Percentiles rank a stretch among this genome's conserved stretches.
phyloP scores from a whole-genome alignment of 2,888 invertebrate genomes.

The Itoplectis maculator region DNA sequence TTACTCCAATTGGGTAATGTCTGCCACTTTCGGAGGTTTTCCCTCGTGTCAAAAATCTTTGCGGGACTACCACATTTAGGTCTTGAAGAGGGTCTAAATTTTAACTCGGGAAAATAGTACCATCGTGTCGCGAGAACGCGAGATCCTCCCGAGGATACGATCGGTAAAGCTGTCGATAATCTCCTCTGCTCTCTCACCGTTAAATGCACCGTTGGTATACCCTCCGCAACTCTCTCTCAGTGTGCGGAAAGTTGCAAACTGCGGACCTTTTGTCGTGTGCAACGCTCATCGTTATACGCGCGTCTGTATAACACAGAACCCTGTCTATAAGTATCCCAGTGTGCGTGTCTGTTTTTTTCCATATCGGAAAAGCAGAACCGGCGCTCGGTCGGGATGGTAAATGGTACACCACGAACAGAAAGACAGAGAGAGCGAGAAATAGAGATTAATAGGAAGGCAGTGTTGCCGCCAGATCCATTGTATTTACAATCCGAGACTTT shows the following conservation, averaged over 20 bases:
- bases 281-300: background rate
- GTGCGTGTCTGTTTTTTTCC: constrained; percentile 12
- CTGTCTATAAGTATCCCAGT: no score
- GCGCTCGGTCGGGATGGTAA: constrained; percentile 17
- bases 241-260: constrained; percentile 19
- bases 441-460: constrained; percentile 42
- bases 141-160: constrained; percentile 31
- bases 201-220: background rate
- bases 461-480: constrained; percentile 30
- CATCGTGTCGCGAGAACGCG: constrained; percentile 4
- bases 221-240: no score
- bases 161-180: constrained; percentile 53
- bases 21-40: no score
- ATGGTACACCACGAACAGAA: background rate
- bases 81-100: no score
- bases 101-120: no score
- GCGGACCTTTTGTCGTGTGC: constrained; percentile 35
- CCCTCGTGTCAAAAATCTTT: no score
- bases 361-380: constrained; percentile 46
- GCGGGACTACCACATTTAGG: no score
- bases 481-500: constrained; percentile 17
- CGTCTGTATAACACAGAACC: background rate
- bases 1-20: no score
- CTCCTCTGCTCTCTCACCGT: background rate
- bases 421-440: constrained; percentile 19